These are phyloP conservation scores for Xestoiulus laeticollis DNA, from an alignment of 2,888 invertebrate genomes.

Conservation along the genomic window DNA sequence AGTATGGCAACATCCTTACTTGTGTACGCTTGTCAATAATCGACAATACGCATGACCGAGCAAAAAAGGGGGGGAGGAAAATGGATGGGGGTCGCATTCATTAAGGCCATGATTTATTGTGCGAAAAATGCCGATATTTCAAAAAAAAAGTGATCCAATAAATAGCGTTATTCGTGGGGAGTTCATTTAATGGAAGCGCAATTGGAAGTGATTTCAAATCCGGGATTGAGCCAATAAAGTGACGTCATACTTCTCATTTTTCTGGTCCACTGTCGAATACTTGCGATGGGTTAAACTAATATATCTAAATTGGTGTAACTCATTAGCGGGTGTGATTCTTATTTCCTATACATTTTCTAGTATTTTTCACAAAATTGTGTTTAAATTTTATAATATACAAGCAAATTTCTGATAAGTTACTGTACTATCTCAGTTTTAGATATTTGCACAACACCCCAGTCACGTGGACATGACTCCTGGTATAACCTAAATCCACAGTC, in stretches of 20 bases:
- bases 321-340: no score
- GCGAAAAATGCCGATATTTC: conserved; percentile 12
- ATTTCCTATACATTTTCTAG: no score
- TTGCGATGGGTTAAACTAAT: no score
- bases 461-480: no score
- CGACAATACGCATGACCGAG: neutral
- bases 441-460: no score
- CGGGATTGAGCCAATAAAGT: neutral
- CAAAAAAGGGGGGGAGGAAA: neutral
- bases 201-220: neutral
- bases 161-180: neutral
- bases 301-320: no score
- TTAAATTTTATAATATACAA: no score
- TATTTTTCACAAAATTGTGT: no score
- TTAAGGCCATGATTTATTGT: neutral
- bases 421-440: no score
- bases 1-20: neutral
- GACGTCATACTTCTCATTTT: neutral
- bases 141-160: conserved; percentile 3
- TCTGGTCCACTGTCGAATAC: no score
- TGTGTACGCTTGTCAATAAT: neutral
- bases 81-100: neutral
- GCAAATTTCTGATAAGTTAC: no score
- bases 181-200: conserved; percentile 7
- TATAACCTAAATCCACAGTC: no score